These are phyloP conservation scores for Apamea anceps DNA, from an alignment of 2,888 invertebrate species.

Conservation along the genomic window DNA sequence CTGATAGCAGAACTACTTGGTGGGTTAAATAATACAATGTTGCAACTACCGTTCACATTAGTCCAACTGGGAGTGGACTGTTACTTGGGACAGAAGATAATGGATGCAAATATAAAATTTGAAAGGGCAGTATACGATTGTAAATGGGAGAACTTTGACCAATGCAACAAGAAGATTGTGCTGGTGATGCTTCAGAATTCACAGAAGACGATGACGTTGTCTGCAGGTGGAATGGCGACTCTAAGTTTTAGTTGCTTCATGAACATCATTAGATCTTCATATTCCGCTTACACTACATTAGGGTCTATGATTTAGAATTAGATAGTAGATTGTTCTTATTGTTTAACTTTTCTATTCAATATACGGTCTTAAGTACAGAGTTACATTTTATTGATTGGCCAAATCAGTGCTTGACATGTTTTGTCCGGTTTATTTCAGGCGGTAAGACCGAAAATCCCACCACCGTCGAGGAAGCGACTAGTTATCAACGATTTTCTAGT, in stretches of 20 bases:
- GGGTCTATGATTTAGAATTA: slow-evolving; percentile 61
- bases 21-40: slow-evolving; percentile 77
- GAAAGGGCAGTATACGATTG: slow-evolving; percentile 72
- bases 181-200: slow-evolving; percentile 71
- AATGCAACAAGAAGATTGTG: slow-evolving; percentile 70
- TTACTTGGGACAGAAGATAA: slow-evolving; percentile 72
- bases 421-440: background rate
- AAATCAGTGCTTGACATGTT: background rate
- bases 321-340: background rate
- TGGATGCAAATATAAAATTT: slow-evolving; percentile 71
- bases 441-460: background rate
- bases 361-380: background rate
- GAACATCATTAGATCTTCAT: slow-evolving; percentile 69
- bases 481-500: background rate
- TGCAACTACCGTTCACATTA: slow-evolving; percentile 76
- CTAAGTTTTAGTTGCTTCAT: slow-evolving; percentile 71
- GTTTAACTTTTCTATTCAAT: slow-evolving; percentile 6
- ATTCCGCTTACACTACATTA: slow-evolving; percentile 74
- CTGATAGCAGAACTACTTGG: slow-evolving; percentile 79
- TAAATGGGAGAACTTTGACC: slow-evolving; percentile 74
- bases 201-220: slow-evolving; percentile 72
- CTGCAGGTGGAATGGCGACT: slow-evolving; percentile 72
- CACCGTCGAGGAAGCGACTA: background rate
- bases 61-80: slow-evolving; percentile 75
- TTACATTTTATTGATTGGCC: slow-evolving; percentile 8